Evolutionary conservation across 1,140 invertebrate species (phyloP).

Genomic region (Bombus impatiens): DNA sequence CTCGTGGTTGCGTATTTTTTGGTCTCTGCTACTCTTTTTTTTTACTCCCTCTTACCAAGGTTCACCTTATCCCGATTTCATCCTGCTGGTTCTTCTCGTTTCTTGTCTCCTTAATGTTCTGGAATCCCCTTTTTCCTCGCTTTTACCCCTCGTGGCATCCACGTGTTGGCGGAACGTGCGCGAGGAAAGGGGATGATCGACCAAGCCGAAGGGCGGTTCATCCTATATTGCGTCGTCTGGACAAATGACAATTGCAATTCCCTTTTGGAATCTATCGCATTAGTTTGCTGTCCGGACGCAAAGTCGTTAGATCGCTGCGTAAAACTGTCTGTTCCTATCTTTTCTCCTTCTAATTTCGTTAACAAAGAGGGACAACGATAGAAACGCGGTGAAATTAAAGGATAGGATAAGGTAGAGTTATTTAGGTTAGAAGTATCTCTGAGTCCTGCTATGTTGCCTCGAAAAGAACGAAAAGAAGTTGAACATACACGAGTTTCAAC

Average conservation of each 20-base stretch:
- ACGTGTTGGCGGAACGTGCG: constrained; percentile 28
- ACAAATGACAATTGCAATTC: constrained; percentile 73
- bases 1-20: constrained; percentile 22
- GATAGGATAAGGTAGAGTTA: too few species aligned
- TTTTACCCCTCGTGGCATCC: constrained; percentile 41
- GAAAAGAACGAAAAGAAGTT: not conserved
- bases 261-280: constrained; percentile 53
- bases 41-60: not conserved
- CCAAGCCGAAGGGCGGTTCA: constrained; percentile 33
- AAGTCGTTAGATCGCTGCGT: not conserved
- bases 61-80: constrained; percentile 51
- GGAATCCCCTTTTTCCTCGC: constrained; percentile 33
- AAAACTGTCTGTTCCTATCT: not conserved
- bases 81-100: constrained; percentile 40
- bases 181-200: constrained; percentile 7
- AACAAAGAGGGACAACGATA: not conserved
- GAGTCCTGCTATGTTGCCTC: not conserved
- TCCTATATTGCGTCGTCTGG: constrained; percentile 60
- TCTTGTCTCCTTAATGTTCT: constrained; percentile 63
- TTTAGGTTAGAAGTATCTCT: not conserved
- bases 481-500: not conserved
- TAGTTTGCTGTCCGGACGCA: constrained; percentile 45
- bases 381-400: not conserved
- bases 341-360: not conserved
- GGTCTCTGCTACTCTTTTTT: constrained; percentile 6